A percentile compares a stretch with the other conserved stretches of the same genome.
phyloP scores from a whole-genome alignment of 1,140 invertebrate genomes.

The Lamellibrachia luymesi region DNA sequence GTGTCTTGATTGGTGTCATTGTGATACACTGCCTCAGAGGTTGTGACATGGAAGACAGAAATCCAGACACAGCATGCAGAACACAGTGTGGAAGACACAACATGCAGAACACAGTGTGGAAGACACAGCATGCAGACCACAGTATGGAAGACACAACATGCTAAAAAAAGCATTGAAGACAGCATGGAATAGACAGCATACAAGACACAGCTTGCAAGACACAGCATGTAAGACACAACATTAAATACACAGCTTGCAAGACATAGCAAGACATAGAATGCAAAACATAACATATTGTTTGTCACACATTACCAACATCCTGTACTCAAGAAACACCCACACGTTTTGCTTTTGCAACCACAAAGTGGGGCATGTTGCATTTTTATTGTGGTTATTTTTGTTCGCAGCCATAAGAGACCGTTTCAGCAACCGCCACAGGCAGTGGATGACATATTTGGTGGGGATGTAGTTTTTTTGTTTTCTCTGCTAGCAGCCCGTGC shows the following conservation, averaged over 20 bases:
- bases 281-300: neutral
- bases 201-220: neutral
- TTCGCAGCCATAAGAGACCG: neutral
- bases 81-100: too few relatives aligned
- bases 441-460: neutral
- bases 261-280: too few relatives aligned
- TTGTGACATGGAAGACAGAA: neutral
- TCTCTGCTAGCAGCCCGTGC: neutral
- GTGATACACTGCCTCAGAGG: neutral
- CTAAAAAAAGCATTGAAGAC: too few relatives aligned
- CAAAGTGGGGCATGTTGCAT: neutral
- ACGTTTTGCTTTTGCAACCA: neutral
- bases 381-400: neutral
- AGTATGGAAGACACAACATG: too few relatives aligned
- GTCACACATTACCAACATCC: neutral
- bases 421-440: neutral
- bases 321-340: neutral
- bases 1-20: neutral
- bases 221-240: neutral
- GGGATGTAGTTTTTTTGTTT: neutral
- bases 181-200: neutral
- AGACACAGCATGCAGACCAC: neutral
- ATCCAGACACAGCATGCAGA: too few relatives aligned
- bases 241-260: too few relatives aligned
- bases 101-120: too few relatives aligned